Percentiles rank a stretch among this genome's conserved stretches.
Evolutionary conservation across 2,888 invertebrate genomes (phyloP).

Genomic region (Spatulosminthurus flaviceps): DNA sequence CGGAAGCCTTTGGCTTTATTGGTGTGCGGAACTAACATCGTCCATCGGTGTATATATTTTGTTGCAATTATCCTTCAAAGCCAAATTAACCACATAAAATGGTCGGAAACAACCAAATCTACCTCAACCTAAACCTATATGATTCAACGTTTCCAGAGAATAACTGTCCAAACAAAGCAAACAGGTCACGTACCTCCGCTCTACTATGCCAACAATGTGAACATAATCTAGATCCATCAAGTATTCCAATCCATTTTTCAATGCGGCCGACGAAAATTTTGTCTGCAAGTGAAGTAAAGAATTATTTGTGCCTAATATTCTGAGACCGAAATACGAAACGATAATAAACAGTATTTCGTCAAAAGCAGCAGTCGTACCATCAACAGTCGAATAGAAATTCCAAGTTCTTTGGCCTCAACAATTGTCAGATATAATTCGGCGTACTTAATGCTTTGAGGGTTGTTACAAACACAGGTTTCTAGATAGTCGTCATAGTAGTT

Average conservation of each 20-base stretch:
- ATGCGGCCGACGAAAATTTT: slow-evolving; percentile 34
- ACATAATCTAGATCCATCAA: slow-evolving; percentile 47
- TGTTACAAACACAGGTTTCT: background rate
- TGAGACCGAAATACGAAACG: background rate
- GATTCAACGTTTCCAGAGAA: background rate
- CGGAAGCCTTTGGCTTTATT: background rate
- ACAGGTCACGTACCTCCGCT: slow-evolving; percentile 31
- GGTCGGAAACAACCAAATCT: no score
- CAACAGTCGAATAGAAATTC: slow-evolving; percentile 49
- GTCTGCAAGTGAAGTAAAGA: slow-evolving; percentile 25
- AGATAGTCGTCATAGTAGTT: background rate
- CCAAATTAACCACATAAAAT: background rate
- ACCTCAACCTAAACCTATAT: no score
- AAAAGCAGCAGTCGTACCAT: no score
- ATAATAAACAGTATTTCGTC: no score
- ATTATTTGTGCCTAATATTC: background rate
- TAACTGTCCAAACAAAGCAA: background rate
- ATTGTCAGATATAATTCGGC: slow-evolving; percentile 44
- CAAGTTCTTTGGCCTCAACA: slow-evolving; percentile 39
- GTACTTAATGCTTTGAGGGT: background rate
- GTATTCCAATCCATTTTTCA: slow-evolving; percentile 45
- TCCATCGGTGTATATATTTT: slow-evolving; percentile 23
- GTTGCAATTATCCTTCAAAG: slow-evolving; percentile 23
- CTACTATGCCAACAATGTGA: slow-evolving; percentile 41
- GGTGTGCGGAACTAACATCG: background rate